phyloP scores from a whole-genome alignment of 2,797 vertebrate genomes.

The Siniperca undulata region DNA sequence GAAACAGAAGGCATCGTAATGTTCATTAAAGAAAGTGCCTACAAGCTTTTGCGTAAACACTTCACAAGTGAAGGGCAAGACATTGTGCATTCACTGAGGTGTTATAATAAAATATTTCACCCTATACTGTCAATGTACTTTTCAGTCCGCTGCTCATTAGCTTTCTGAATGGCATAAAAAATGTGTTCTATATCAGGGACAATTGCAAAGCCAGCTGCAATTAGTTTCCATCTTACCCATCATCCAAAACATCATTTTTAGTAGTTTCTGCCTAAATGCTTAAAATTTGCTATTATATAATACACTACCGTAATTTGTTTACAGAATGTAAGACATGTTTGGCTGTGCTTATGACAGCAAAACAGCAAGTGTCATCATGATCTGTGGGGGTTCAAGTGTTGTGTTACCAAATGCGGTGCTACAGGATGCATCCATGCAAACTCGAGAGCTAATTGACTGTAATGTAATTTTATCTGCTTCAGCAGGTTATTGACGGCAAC shows the following conservation, averaged over 20 bases:
- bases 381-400: conserved; percentile 57
- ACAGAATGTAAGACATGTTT: conserved; percentile 37
- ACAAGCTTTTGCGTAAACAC: conserved; percentile 17
- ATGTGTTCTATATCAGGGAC: neutral
- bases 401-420: conserved; percentile 36
- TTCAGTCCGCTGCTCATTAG: conserved; percentile 21
- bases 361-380: conserved; percentile 41
- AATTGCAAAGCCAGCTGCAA: conserved; percentile 18
- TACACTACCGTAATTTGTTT: conserved; percentile 18
- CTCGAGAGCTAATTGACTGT: conserved; percentile 78
- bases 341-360: conserved; percentile 8
- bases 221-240: neutral
- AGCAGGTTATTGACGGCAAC: conserved; percentile 80
- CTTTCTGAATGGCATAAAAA: conserved; percentile 23
- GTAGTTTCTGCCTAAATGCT: neutral
- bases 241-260: neutral
- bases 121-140: conserved; percentile 3
- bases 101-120: conserved; percentile 53
- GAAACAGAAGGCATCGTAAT: neutral
- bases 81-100: conserved; percentile 46
- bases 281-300: neutral
- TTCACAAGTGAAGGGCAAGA: conserved; percentile 22
- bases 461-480: conserved; percentile 81
- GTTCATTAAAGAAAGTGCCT: conserved; percentile 6
- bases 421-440: conserved; percentile 65